A percentile compares a stretch with the other conserved stretches of the same genome.
Conservation (phyloP, 2,113 vertebrate genomes). For the Balaenoptera acutorostrata region DNA sequence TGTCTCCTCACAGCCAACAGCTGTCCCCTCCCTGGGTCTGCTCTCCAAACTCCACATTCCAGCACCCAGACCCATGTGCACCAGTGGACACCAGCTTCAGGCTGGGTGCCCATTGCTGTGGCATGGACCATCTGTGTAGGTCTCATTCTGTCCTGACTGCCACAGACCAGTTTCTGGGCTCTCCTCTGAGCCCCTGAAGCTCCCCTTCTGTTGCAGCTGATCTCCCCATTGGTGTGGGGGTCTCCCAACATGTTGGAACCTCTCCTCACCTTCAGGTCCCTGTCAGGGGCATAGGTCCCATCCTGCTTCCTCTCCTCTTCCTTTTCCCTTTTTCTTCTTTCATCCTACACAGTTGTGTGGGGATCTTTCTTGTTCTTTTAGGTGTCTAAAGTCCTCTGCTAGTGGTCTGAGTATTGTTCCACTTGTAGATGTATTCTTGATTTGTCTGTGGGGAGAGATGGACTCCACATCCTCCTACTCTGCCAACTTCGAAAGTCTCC, state of each 20-base stretch:
- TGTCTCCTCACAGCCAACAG: neutral
- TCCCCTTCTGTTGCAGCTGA: neutral
- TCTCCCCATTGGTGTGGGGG: neutral
- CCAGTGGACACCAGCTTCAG: neutral
- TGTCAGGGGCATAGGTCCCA: neutral
- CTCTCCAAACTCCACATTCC: neutral
- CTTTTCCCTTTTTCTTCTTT: neutral
- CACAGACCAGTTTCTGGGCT: neutral
- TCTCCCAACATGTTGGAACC: neutral
- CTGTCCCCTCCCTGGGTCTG: neutral
- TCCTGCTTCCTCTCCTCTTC: neutral
- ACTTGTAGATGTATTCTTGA: neutral
- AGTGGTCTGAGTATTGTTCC: neutral
- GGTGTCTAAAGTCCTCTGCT: neutral
- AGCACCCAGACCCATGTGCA: neutral
- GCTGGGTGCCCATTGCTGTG: neutral
- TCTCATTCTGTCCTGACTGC: neutral
- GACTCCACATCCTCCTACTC: neutral
- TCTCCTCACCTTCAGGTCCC: neutral
- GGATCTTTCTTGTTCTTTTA: neutral
- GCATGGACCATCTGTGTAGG: neutral
- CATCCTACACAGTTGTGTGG: neutral
- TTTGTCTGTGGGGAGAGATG: neutral
- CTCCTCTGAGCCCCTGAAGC: neutral
- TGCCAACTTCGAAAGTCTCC: neutral